Conservation (phyloP, 1,140 invertebrate genomes). For the Heliconius eleuchia region DNA sequence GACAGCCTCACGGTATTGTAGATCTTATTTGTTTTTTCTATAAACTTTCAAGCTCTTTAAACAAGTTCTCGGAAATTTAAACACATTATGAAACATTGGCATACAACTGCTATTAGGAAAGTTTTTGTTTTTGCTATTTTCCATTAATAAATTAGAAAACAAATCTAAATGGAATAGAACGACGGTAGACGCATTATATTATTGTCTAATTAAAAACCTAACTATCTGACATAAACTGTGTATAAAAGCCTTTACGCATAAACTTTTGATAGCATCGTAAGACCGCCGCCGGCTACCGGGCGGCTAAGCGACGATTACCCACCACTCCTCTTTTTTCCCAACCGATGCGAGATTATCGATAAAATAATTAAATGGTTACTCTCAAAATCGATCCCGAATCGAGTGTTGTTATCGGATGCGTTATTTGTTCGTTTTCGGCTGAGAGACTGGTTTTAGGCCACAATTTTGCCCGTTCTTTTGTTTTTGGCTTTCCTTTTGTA, state of each 20-base stretch:
- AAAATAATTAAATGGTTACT: constrained; percentile 81
- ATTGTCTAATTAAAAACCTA: not conserved
- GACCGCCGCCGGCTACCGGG: constrained; percentile 15
- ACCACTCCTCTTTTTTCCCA: constrained; percentile 66
- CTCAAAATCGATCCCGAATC: constrained; percentile 79
- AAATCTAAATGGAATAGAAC: too few relatives aligned
- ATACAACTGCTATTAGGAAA: too few relatives aligned
- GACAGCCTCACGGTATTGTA: too few relatives aligned
- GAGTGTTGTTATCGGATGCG: constrained; percentile 77
- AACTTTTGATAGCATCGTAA: constrained; percentile 48
- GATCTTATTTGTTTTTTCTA: too few relatives aligned
- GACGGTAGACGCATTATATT: too few relatives aligned
- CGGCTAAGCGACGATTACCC: constrained; percentile 76
- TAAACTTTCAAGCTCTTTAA: too few relatives aligned
- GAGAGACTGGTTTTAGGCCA: not conserved
- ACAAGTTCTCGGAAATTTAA: too few relatives aligned
- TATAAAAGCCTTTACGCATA: not conserved
- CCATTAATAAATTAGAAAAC: too few relatives aligned
- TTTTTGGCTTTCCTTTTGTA: not conserved
- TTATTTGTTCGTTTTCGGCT: constrained; percentile 74
- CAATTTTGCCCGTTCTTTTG: constrained; percentile 20
- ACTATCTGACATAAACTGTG: not conserved
- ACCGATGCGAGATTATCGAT: constrained; percentile 77
- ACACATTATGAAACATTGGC: too few relatives aligned
- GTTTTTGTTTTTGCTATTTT: too few relatives aligned